Evolutionary conservation across 2,888 invertebrate genomes (phyloP), one percentile per base, ranked within the genome.

Genomic region (Ochlodes sylvanus): DNA sequence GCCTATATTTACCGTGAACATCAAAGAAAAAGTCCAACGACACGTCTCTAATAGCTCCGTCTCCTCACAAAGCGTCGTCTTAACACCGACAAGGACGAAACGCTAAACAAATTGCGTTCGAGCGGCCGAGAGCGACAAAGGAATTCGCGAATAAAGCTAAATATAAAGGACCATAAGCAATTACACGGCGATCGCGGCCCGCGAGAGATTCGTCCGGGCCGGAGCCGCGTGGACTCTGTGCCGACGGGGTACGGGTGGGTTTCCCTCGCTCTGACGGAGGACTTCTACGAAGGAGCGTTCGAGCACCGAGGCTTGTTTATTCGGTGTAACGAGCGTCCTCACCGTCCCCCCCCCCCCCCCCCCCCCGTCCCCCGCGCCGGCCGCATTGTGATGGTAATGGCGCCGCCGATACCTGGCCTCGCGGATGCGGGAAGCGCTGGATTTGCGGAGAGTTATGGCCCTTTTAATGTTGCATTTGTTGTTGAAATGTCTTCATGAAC

Each of bases 291-390:
- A 69, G 61, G 62, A 72, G 71, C 70, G 72, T 70, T 76, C 77
- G 75, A 76, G 75, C 76, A 74, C 75, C 73, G 75, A 77, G 76
- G 74, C 73, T 75, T 77, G 77, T 79, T 79, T 79, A 79, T 77
- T 77, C 76, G 73, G 72, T 74, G 74, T 78, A 77, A 78, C 78
- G 78, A 78, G 77, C 75, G 72, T 71, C 74, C 76, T 72, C 73
- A 70, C 70, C 72, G 73, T 72, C 73, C 75, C 72, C 73, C 71
- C 70, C 72, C 72, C 72, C 73, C 74, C 71, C 74, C 76, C 72
- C 73, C 71, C 69, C 72, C 72, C 72, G 72, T 74, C 72, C 73
- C 71, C 69, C 72, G 73, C 72, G 72, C 75, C 73, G 73, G 69
- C 67, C 71, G 68, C 75, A 75, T 79, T 79, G 75, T 77, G 72